phyloP scores from a whole-genome alignment of 2,113 vertebrate genomes.

The Gobio gobio region DNA sequence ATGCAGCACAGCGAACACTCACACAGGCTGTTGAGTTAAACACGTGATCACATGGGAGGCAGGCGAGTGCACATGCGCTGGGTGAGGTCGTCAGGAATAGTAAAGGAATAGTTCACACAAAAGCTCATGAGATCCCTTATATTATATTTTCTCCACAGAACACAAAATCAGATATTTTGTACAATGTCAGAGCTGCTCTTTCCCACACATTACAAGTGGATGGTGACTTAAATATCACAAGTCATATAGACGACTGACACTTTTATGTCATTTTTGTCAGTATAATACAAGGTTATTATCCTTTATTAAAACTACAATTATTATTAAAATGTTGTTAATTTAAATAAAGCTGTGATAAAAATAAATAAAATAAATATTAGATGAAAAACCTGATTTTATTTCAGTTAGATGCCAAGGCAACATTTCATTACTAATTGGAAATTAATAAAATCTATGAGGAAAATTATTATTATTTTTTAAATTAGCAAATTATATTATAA shows the following conservation, averaged over 20 bases:
- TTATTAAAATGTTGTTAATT: no score
- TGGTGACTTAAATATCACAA: no score
- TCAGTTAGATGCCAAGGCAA: no score
- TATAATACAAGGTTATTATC: no score
- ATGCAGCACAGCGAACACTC: conserved; percentile 41
- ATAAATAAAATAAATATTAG: no score
- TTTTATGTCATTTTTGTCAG: no score
- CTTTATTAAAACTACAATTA: no score
- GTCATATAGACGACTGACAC: no score
- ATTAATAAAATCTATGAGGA: not conserved
- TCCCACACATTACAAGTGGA: not conserved
- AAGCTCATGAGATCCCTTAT: not conserved
- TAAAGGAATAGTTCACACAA: not conserved
- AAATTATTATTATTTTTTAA: no score
- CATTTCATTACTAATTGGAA: not conserved
- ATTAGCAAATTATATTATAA: no score
- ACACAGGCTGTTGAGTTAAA: not conserved
- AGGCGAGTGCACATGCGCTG: not conserved
- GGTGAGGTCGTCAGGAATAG: not conserved
- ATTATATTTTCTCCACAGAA: not conserved
- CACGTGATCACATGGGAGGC: not conserved
- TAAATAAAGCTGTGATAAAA: no score
- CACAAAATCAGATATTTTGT: not conserved
- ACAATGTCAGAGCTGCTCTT: not conserved
- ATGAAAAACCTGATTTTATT: no score